These are phyloP conservation scores for Scaptomyza pallida DNA, from an alignment of 1,140 invertebrate genomes.

Conservation along the genomic window DNA sequence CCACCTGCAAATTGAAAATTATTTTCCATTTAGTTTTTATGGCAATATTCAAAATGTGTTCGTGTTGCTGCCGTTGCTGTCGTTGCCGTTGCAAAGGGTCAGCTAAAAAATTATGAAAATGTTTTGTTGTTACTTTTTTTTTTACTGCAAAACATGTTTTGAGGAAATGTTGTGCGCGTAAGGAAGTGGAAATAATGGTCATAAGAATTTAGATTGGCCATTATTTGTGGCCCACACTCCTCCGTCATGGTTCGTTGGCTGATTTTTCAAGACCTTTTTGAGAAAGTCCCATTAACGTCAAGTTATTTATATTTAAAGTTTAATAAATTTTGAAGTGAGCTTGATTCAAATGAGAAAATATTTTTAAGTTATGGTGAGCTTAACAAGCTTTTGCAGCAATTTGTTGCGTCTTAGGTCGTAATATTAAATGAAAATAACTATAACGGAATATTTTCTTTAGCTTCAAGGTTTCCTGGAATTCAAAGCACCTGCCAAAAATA, in stretches of 20 bases:
- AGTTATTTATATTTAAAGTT: constrained; percentile 6
- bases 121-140: no score
- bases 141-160: constrained; percentile 26
- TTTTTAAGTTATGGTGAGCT: not conserved
- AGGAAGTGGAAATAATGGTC: constrained; percentile 48
- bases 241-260: constrained; percentile 4
- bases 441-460: no score
- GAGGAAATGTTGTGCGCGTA: constrained; percentile 19
- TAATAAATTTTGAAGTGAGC: not conserved
- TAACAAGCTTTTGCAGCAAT: not conserved
- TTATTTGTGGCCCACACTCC: constrained; percentile 19
- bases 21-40: constrained; percentile 62
- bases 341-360: not conserved
- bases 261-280: not conserved
- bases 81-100: constrained; percentile 31
- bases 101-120: constrained; percentile 40
- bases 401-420: not conserved
- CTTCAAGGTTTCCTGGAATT: not conserved
- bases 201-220: constrained; percentile 58
- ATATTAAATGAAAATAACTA: no score
- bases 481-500: no score
- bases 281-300: not conserved
- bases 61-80: no score
- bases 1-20: constrained; percentile 73
- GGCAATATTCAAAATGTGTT: constrained; percentile 38